A percentile compares a stretch with the other conserved stretches of the same genome.
Evolutionary conservation across 2,113 vertebrate species (phyloP).

Genomic region (Oncorhynchus masou): DNA sequence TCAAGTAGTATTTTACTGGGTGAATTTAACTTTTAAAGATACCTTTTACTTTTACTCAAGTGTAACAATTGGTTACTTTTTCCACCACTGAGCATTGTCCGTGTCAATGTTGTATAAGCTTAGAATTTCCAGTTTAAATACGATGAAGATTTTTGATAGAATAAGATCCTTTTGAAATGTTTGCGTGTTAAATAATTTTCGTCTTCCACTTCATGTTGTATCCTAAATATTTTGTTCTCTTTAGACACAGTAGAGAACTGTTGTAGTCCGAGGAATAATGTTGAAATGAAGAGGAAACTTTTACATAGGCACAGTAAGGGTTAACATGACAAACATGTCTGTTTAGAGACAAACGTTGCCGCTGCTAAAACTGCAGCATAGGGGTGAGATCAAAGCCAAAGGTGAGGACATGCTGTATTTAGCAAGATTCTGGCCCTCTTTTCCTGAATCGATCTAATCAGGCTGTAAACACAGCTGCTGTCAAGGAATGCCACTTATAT

Average conservation of each 20-base stretch:
- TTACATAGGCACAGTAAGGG: slow-evolving; percentile 14
- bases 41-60: no score
- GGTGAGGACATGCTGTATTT: slow-evolving; percentile 43
- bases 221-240: no score
- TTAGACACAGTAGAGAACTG: no score
- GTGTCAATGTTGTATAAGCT: no score
- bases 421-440: slow-evolving; percentile 43
- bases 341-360: slow-evolving; percentile 40
- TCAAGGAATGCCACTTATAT: slow-evolving; percentile 57
- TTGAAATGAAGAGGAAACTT: slow-evolving; percentile 17
- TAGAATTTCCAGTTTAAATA: not conserved
- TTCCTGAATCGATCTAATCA: slow-evolving; percentile 62
- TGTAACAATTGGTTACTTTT: no score
- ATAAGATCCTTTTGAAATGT: not conserved
- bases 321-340: slow-evolving; percentile 31
- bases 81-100: no score
- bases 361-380: slow-evolving; percentile 54
- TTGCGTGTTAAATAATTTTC: no score
- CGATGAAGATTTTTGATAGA: not conserved
- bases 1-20: no score
- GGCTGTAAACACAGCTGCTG: slow-evolving; percentile 75
- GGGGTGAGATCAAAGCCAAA: slow-evolving; percentile 68
- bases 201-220: no score
- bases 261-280: not conserved
- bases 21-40: no score